These are phyloP conservation scores for Chorisops tibialis DNA, from an alignment of 2,888 invertebrate species.

Conservation along the genomic window DNA sequence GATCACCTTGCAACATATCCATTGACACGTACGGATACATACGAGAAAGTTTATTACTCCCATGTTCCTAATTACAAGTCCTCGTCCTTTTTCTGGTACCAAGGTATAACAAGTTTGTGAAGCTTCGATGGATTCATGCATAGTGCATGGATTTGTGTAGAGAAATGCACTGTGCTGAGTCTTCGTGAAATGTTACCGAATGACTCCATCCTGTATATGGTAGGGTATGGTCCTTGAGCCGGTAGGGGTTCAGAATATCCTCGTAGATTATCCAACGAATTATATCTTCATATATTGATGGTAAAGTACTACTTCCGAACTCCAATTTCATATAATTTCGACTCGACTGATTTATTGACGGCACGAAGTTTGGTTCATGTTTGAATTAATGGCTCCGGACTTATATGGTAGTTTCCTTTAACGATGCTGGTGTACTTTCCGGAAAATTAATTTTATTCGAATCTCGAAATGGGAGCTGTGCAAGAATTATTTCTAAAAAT, in stretches of 20 bases:
- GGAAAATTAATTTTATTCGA: neutral
- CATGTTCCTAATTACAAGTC: constrained; percentile 28
- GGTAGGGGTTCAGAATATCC: constrained; percentile 12
- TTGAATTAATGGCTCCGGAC: constrained; percentile 19
- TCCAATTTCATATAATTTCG: constrained; percentile 26
- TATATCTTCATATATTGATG: constrained; percentile 28
- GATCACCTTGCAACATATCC: constrained; percentile 15
- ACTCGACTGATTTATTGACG: constrained; percentile 26
- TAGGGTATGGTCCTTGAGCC: constrained; percentile 5
- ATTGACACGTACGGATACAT: constrained; percentile 21
- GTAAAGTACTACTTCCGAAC: constrained; percentile 27
- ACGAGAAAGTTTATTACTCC: constrained; percentile 27
- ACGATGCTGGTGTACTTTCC: neutral
- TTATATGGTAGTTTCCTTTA: too few species aligned
- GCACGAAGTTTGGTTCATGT: constrained; percentile 25
- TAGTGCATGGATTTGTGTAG: neutral
- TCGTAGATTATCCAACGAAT: constrained; percentile 25
- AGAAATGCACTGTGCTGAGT: neutral
- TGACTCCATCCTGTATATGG: neutral
- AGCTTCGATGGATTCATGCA: constrained; percentile 22
- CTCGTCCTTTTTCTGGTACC: constrained; percentile 20
- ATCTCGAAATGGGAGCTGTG: too few species aligned
- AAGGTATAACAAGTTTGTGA: constrained; percentile 21
- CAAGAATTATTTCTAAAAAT: too few species aligned
- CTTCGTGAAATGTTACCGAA: constrained; percentile 6